Evolutionary conservation across 2,797 vertebrate species (phyloP).

Genomic region (Nyctibius grandis): DNA sequence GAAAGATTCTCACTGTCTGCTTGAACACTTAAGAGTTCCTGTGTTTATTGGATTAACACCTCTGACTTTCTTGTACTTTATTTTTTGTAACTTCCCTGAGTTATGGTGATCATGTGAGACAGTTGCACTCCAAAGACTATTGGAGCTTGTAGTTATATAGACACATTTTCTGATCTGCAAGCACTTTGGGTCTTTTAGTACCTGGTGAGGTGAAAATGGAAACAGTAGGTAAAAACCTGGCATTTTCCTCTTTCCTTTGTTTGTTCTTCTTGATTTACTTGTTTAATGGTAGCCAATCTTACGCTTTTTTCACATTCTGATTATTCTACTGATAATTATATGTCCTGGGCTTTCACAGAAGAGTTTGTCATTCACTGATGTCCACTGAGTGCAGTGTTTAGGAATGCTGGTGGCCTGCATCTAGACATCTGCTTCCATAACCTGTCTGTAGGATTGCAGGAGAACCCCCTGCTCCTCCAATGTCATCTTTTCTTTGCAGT

Average conservation of each 20-base stretch:
- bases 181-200: background rate
- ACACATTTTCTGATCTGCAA: background rate
- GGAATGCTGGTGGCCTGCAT: background rate
- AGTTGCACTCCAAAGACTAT: background rate
- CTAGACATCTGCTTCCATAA: background rate
- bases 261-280: background rate
- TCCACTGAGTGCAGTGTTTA: background rate
- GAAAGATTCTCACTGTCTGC: background rate
- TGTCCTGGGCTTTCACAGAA: background rate
- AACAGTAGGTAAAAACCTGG: background rate
- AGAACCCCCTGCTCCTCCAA: background rate
- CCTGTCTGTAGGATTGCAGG: background rate
- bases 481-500: background rate
- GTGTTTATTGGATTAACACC: background rate
- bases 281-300: background rate
- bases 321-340: background rate
- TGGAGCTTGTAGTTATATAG: background rate
- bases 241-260: background rate
- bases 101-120: background rate
- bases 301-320: background rate
- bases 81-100: background rate
- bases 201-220: background rate
- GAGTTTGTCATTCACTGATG: background rate
- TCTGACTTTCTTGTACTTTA: background rate
- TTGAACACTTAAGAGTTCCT: background rate